Percentiles rank a stretch among this genome's conserved stretches.
phyloP scores from a whole-genome alignment of 2,113 vertebrate genomes.

The Motacilla tschutschensis region DNA sequence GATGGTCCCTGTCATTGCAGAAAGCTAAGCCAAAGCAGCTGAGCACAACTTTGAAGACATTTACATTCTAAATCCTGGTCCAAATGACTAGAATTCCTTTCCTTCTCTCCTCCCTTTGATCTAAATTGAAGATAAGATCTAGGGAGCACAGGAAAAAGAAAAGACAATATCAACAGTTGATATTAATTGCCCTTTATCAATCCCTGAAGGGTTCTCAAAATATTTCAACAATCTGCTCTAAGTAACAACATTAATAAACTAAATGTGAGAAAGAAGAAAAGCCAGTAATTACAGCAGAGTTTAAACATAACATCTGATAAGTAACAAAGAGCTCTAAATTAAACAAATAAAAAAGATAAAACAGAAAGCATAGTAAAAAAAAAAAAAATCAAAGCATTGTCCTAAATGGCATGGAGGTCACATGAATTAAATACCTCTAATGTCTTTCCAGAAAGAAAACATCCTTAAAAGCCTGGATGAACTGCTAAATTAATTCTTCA shows the following conservation, averaged over 20 bases:
- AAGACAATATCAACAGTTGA: slow-evolving; percentile 25
- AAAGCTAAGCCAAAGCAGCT: slow-evolving; percentile 22
- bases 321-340: slow-evolving; percentile 5
- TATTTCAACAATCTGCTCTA: slow-evolving; percentile 17
- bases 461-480: slow-evolving; percentile 36
- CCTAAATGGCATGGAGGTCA: neutral
- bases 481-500: slow-evolving; percentile 24
- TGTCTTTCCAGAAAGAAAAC: slow-evolving; percentile 42
- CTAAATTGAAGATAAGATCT: slow-evolving; percentile 41
- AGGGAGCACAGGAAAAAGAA: neutral
- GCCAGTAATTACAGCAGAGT: slow-evolving; percentile 15
- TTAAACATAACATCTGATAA: slow-evolving; percentile 30
- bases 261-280: slow-evolving; percentile 34
- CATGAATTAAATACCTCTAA: slow-evolving; percentile 21
- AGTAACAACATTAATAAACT: slow-evolving; percentile 28
- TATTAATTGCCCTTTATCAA: slow-evolving; percentile 29
- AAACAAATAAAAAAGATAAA: slow-evolving; percentile 23
- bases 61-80: slow-evolving; percentile 9
- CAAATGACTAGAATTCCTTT: slow-evolving; percentile 33
- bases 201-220: slow-evolving; percentile 31
- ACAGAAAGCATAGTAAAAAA: neutral
- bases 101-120: slow-evolving; percentile 16
- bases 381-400: slow-evolving; percentile 3
- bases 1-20: slow-evolving; percentile 26
- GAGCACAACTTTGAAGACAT: neutral